Base-by-base conservation (phyloP, 2,797 vertebrate species). In the Acipenser transmontanus region DNA sequence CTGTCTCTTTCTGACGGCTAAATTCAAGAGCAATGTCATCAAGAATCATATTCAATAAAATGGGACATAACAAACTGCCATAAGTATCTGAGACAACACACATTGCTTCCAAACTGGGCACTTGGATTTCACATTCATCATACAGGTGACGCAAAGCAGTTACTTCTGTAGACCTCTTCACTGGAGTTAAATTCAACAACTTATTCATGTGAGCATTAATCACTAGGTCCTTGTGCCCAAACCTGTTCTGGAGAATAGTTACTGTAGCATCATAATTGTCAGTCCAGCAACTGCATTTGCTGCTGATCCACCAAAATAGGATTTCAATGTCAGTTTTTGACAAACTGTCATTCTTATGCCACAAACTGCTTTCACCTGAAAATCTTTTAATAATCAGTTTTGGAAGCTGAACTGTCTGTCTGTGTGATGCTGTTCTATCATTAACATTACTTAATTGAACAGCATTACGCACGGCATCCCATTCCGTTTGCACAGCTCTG, bases 41-140 rank as follows among this genome's bases (percentile, higher is more conserved):
- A 5, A 57, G 63, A 6, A 69, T 69, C 8, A 69, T 47, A 6
- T 65, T 50, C 48, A 69, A 20, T 1, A 63, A 60, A 11, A 65
- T 69, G 5, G 68, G 63, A 54, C 68, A 69, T 9, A 69, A 10
- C n/a, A 69, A 54, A 8, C 56, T 61, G 6, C 57, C 68, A 20
- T 69, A 69, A 4, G 68, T 47, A 7, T 61, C 63, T 6, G 64
- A 62, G 0, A 66, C 64, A 12, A 69, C 68, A 13, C 63, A 57
- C 57, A 69, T 47, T 6, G 54, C 20, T 1, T 56, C 17, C 6
- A 69, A 34, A 7, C 68, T 60, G 34, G 2, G 7, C 8, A 52
- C 47, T 12, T 52, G 50, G 10, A 64, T 17, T 51, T 69, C 68
- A 50, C 64, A 66, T 13, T 61, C 63, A 56, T 69, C 64, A 66